Evolutionary conservation across 1,140 invertebrate species (phyloP).

Genomic region (Heliconius nattereri): DNA sequence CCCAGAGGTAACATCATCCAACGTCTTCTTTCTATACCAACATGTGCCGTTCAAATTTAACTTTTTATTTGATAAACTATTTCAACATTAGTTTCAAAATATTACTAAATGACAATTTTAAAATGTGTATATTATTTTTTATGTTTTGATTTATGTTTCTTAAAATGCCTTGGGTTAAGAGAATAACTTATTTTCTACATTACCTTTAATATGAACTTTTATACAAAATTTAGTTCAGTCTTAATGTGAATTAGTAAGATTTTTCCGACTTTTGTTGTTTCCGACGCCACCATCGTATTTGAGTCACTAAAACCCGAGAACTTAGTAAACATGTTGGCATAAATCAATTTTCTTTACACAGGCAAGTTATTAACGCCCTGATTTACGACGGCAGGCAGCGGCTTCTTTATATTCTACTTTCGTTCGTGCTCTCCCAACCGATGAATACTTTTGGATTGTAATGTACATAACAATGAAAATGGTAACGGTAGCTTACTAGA

Average conservation of each 20-base stretch:
- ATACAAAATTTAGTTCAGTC: neutral
- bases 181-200: neutral
- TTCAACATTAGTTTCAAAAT: neutral
- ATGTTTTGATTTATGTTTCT: no score
- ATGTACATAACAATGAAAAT: constrained; percentile 14
- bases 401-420: constrained; percentile 15
- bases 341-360: constrained; percentile 72
- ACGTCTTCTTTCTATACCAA: constrained; percentile 21
- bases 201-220: neutral
- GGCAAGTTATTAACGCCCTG: constrained; percentile 61
- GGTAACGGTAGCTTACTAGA: constrained; percentile 6
- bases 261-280: constrained; percentile 37
- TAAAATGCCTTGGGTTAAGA: no score
- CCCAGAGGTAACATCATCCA: constrained; percentile 46
- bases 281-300: constrained; percentile 56
- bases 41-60: constrained; percentile 44
- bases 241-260: constrained; percentile 37
- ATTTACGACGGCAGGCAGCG: constrained; percentile 47
- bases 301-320: constrained; percentile 65
- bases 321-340: constrained; percentile 65
- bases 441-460: constrained; percentile 13
- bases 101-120: no score
- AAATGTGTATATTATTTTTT: no score
- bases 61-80: constrained; percentile 33
- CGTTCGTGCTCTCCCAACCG: constrained; percentile 7